These are phyloP conservation scores for Zaprionus taronus DNA, from an alignment of 1,140 invertebrate genomes.

Conservation along the genomic window DNA sequence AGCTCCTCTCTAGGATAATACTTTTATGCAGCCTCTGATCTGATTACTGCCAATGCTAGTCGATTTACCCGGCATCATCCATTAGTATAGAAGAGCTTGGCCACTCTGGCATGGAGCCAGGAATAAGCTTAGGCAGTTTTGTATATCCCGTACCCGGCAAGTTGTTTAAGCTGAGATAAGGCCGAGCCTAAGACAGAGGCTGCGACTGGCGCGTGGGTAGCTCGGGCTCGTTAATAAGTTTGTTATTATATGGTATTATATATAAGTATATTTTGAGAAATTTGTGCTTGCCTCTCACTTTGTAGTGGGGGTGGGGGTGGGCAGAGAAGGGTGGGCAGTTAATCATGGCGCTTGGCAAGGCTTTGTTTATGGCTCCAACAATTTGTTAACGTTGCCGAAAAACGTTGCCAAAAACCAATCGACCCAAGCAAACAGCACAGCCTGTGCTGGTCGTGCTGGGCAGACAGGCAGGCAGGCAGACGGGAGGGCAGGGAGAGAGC, in stretches of 20 bases:
- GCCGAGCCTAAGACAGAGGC: background rate
- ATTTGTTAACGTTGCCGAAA: slow-evolving; percentile 58
- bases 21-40: background rate
- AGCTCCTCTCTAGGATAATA: background rate
- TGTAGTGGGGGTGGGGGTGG: no score
- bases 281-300: slow-evolving; percentile 16
- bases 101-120: background rate
- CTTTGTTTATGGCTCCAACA: slow-evolving; percentile 43
- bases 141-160: slow-evolving; percentile 1
- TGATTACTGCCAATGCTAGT: background rate
- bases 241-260: slow-evolving; percentile 32
- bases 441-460: background rate
- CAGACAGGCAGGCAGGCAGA: background rate
- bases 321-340: slow-evolving; percentile 19
- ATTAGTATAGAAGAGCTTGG: background rate
- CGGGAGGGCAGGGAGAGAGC: background rate
- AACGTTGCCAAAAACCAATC: slow-evolving; percentile 36
- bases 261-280: slow-evolving; percentile 21
- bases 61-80: background rate
- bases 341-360: slow-evolving; percentile 31
- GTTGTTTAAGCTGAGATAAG: background rate
- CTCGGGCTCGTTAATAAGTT: slow-evolving; percentile 28
- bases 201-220: background rate
- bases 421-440: slow-evolving; percentile 38
- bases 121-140: slow-evolving; percentile 6